Base-by-base conservation (phyloP, 23 tunicate species). In the Halocynthia roretzi region DNA sequence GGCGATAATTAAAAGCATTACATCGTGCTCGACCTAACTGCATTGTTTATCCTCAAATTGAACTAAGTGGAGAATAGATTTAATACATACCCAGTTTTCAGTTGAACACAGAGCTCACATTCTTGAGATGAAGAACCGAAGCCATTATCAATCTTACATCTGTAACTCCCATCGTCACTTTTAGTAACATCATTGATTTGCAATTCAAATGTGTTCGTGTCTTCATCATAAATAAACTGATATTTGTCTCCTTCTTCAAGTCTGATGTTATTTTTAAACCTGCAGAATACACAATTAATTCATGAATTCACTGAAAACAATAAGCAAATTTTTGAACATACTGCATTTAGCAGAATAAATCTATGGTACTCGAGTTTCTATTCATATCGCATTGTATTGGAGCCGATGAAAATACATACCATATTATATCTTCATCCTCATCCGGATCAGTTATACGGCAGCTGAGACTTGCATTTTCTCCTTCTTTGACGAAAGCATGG, bases 121-220 rank as follows among this genome's bases (percentile, higher is more conserved):
- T 67, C 56, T 49, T 71, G 81, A 10, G 81, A 14, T 51, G 67
- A 71, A 54, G 80, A 52, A 53, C 94, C 98, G 60, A 87, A 93
- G 7, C 75, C 80, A 75, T 93, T 93, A 64, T 93, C 98, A 20
- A 93, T 89, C 61, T 82, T 71, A 80, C 93, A 87, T 68, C 81
- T 93, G 87, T 94, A 94, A 19, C 78, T 85, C 62, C 96, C 90
- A 71, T 94, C 99, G 54, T 94, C 99, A 21, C 80, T 15, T 57
- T 75, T 68, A 61, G 63, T 73, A 14, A 89, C 81, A 10, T 83
- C 95, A 68, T 71, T 94, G 55, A 94, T 77, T 60, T 83, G 83
- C 18, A 94, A 76, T 6, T 87, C 63, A 8, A 86, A 75, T 20
- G 87, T 23, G 55, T 83, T 22, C 4, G 90, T 67, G 63, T 85